These are phyloP conservation scores for Caenorhabditis sp. DNA, from an alignment of 2,888 invertebrate species.

Conservation along the genomic window DNA sequence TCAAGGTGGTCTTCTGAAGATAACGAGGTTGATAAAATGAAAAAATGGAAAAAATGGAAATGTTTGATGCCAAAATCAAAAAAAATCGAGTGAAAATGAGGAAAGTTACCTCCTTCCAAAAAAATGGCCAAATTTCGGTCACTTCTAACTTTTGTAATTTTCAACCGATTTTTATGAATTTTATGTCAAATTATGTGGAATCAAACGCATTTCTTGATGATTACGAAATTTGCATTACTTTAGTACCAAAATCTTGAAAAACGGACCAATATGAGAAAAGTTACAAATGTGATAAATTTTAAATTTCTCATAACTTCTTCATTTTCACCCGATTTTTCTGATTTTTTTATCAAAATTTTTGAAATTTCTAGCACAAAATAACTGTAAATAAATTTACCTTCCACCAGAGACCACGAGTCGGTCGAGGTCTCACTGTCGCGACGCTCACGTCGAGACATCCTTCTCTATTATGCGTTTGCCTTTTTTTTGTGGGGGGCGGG, in stretches of 20 bases:
- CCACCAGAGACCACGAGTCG: constrained; percentile 61
- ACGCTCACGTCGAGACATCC: constrained; percentile 38
- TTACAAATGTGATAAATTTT: too few species aligned
- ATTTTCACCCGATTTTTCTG: too few species aligned
- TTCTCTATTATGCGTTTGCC: constrained; percentile 1
- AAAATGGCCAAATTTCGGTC: too few species aligned
- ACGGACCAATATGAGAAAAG: too few species aligned
- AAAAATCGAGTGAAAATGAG: background rate
- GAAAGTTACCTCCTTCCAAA: background rate
- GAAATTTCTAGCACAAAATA: background rate
- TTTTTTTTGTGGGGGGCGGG: background rate
- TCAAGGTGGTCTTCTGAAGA: constrained; percentile 43
- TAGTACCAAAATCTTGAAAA: background rate
- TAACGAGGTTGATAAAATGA: background rate
- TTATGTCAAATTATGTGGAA: too few species aligned
- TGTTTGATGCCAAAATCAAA: background rate
- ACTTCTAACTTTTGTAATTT: background rate
- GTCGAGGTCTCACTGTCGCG: constrained; percentile 58
- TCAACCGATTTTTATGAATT: too few species aligned
- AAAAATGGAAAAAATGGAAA: constrained; percentile 1
- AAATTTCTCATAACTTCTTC: too few species aligned
- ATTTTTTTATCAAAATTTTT: background rate
- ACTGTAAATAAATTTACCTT: constrained; percentile 8
- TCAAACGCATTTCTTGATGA: too few species aligned
- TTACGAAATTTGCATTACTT: too few species aligned